phyloP scores from a whole-genome alignment of 1,140 invertebrate genomes.

The Hyposmocoma kahamanoa region DNA sequence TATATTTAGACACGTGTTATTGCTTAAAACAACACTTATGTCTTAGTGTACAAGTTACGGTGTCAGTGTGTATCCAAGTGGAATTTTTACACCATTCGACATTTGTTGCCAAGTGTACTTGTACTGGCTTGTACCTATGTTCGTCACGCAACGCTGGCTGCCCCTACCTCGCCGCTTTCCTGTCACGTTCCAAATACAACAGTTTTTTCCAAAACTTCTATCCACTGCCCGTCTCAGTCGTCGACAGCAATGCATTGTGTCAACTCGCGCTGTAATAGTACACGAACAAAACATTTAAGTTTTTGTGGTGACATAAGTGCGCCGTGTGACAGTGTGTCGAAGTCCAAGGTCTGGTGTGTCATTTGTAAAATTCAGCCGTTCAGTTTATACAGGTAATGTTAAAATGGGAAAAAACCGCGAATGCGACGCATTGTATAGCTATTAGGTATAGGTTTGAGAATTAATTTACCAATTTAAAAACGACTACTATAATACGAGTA shows the following conservation, averaged over 20 bases:
- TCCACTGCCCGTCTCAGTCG: constrained; percentile 34
- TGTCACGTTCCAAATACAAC: constrained; percentile 19
- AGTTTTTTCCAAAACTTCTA: constrained; percentile 13
- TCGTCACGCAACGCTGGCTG: constrained; percentile 47
- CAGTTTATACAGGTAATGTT: constrained; percentile 19
- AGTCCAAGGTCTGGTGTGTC: constrained; percentile 45
- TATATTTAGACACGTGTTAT: too few relatives aligned
- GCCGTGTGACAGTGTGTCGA: constrained; percentile 23
- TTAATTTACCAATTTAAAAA: too few relatives aligned
- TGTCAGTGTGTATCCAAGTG: too few relatives aligned
- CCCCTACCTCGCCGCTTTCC: constrained; percentile 40
- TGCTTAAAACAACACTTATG: too few relatives aligned
- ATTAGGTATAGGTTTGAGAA: too few relatives aligned
- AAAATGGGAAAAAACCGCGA: not conserved
- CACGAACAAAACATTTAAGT: constrained; percentile 13
- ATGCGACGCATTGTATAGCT: too few relatives aligned
- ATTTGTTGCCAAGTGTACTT: too few relatives aligned
- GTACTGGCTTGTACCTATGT: constrained; percentile 17
- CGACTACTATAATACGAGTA: too few relatives aligned
- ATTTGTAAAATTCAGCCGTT: constrained; percentile 22
- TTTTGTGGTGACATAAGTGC: constrained; percentile 16
- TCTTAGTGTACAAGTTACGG: too few relatives aligned
- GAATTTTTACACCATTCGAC: too few relatives aligned
- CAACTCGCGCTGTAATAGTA: constrained; percentile 33
- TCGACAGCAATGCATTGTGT: not conserved